phyloP scores from a whole-genome alignment of 2,797 vertebrate genomes.

The Simalia tracyae region DNA sequence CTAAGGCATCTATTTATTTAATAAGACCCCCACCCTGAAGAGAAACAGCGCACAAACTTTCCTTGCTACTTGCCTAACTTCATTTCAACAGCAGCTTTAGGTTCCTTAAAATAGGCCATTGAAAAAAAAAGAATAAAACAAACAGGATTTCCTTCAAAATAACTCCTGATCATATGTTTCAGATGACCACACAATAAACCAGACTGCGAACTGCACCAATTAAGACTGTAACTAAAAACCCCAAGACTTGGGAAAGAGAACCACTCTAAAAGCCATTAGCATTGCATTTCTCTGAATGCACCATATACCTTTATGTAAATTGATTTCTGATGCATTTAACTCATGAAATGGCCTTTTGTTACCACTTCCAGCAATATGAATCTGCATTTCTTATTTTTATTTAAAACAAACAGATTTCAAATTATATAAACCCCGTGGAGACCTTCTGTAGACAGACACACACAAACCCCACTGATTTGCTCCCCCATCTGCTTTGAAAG shows the following conservation, averaged over 20 bases:
- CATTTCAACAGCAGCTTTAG: constrained; percentile 52
- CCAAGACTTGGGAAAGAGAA: constrained; percentile 81
- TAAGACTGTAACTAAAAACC: constrained; percentile 84
- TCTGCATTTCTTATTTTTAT: constrained; percentile 76
- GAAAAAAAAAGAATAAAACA: not conserved
- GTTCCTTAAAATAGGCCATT: constrained; percentile 69
- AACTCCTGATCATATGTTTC: constrained; percentile 76
- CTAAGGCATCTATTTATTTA: constrained; percentile 69
- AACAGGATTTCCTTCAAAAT: constrained; percentile 73
- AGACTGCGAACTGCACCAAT: constrained; percentile 80
- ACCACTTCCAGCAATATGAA: constrained; percentile 81
- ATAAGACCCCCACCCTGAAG: constrained; percentile 64
- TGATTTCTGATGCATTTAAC: constrained; percentile 86
- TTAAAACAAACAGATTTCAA: constrained; percentile 61
- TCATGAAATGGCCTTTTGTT: constrained; percentile 84
- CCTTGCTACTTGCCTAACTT: constrained; percentile 70
- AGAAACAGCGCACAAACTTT: constrained; percentile 64
- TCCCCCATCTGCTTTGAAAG: constrained; percentile 82
- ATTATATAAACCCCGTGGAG: constrained; percentile 80
- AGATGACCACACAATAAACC: constrained; percentile 80
- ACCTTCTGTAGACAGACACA: constrained; percentile 65
- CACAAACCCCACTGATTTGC: constrained; percentile 31
- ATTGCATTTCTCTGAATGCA: constrained; percentile 83
- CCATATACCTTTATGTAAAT: constrained; percentile 87
- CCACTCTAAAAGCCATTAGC: constrained; percentile 87